Conservation (phyloP, 2,113 vertebrate genomes). For the Albula glossodonta region DNA sequence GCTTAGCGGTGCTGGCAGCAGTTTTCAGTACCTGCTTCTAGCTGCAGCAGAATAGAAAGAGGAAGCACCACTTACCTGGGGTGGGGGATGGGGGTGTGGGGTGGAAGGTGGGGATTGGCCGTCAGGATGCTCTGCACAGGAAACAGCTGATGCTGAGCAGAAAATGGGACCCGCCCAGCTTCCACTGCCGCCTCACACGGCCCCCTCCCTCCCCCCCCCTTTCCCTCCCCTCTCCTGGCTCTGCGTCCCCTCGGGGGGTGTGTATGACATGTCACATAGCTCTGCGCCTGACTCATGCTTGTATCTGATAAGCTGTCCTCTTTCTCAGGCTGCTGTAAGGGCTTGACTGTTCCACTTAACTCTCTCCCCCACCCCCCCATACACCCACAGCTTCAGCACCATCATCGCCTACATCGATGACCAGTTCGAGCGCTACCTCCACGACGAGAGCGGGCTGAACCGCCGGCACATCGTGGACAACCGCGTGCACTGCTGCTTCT, state of each 20-base stretch:
- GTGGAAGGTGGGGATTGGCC: neutral
- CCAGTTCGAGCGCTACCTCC: slow-evolving; percentile 96
- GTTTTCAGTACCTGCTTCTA: neutral
- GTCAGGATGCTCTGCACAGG: neutral
- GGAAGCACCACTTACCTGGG: neutral
- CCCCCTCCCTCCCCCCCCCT: neutral
- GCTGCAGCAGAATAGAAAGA: neutral
- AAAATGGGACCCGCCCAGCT: neutral
- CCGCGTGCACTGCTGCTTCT: slow-evolving; percentile 97
- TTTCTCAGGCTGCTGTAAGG: neutral
- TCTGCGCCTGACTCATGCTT: neutral
- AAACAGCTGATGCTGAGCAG: slow-evolving; percentile 7
- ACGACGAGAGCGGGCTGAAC: slow-evolving; percentile 96
- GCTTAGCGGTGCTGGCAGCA: neutral
- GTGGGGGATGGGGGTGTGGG: too few relatives aligned
- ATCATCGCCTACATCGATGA: slow-evolving; percentile 97
- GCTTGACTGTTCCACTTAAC: neutral
- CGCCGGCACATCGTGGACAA: slow-evolving; percentile 95
- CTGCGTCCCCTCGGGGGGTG: neutral
- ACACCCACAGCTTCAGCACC: slow-evolving; percentile 84
- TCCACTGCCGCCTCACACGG: neutral
- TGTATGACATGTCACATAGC: neutral
- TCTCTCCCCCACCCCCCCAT: slow-evolving; percentile 14
- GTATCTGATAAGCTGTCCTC: neutral
- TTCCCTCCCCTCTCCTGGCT: neutral